Percentiles rank a stretch among this genome's conserved stretches.
phyloP scores from a whole-genome alignment of 2,113 vertebrate species.

The Eublepharis macularius region DNA sequence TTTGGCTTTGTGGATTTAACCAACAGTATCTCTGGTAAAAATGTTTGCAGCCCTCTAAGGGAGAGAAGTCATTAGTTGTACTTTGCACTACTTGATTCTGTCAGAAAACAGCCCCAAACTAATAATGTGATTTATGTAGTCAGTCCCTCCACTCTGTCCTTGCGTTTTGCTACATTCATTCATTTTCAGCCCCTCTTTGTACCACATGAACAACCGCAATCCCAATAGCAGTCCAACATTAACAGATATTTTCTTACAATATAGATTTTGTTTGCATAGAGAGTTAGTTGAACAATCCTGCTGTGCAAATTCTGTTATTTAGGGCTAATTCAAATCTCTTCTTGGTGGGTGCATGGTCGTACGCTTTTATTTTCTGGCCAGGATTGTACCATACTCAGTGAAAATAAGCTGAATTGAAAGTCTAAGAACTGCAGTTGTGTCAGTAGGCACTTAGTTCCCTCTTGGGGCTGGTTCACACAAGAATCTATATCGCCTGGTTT shows the following conservation, averaged over 20 bases:
- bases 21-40: conserved; percentile 38
- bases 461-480: background rate
- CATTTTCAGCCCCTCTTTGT: background rate
- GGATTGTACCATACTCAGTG: background rate
- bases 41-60: conserved; percentile 17
- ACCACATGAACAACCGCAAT: conserved; percentile 22
- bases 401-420: background rate
- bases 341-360: conserved; percentile 23
- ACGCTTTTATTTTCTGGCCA: background rate
- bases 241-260: conserved; percentile 53
- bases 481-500: background rate
- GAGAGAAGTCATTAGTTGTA: conserved; percentile 23
- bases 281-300: conserved; percentile 50
- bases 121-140: conserved; percentile 52
- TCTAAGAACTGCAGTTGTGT: background rate
- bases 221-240: conserved; percentile 20
- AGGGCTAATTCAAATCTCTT: background rate
- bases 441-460: background rate
- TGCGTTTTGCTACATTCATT: conserved; percentile 34
- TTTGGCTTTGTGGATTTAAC: conserved; percentile 43
- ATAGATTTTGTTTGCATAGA: conserved; percentile 47
- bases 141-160: background rate
- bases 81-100: conserved; percentile 24
- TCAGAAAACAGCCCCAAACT: conserved; percentile 49
- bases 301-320: conserved; percentile 43